Evolutionary conservation across 2,888 invertebrate genomes (phyloP), one percentile per base, ranked within the genome.

Genomic region (Sarcophaga variegata): DNA sequence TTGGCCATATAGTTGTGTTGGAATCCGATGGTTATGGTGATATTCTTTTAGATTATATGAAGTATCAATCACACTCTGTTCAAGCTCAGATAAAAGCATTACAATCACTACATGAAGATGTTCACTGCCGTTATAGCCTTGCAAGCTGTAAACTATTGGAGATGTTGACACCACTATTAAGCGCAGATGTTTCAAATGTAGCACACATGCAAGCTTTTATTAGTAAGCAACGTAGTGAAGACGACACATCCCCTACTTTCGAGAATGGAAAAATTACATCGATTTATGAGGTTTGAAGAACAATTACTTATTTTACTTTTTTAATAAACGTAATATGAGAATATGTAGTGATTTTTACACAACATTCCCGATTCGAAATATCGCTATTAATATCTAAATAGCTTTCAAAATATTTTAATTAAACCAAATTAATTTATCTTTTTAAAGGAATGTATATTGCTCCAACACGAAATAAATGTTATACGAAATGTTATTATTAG

Each of bases 401-500:
- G 8, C 37, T 37, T 37, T 37, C 2, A 37, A 37, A 37, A 37
- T 37, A 37, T 37, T 37, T 37, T 37, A 37, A 37, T 6, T 37
- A 37, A 6, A 37, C 6, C 37, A 37, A 37, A 37, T 37, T 37
- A 6, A 37, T 22, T 62, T 64, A 12, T 54, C 14, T 45, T 70
- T 72, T 80, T 92, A 90, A 93, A 97, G 95, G 98, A 98, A 94
- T 98, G 98, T 91, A 95, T 97, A 90, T 96, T 97, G 89, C 95
- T 98, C 72, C 98, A 98, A 93, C 96, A 97, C 88, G 98, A 98
- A 93, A 93, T 98, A 80, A 98, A 98, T 93, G 95, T 97, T 0
- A 96, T 98, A 62, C 95, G 95, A 76, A 96, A 96, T 90, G 96
- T 97, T 25, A 95, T 97, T 93, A 94, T 95, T 85, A 95, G 97